Evolutionary conservation across 2,797 vertebrate species (phyloP), one percentile per base, ranked within the genome.

Genomic region (Crenichthys baileyi): DNA sequence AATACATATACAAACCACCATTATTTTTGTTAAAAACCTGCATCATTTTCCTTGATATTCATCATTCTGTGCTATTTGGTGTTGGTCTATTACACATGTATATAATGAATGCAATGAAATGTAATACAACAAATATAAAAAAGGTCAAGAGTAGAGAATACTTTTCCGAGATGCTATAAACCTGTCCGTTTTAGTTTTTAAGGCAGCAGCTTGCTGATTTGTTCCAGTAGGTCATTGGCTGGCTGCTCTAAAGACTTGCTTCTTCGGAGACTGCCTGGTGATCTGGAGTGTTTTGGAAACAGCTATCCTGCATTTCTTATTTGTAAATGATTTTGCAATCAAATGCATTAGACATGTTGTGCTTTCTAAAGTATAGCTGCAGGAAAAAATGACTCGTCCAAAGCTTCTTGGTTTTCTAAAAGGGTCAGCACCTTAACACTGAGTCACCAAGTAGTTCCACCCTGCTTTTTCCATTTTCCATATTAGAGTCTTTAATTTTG

Each of bases 401-500:
- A 58, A 79, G 48, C 65, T 1, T 9, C 51, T 77, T 85, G 77
- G 79, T 75, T 76, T 76, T 77, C 13, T 46, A n/a, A 80, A 44
- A 65, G 70, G 68, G 81, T 79, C 77, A 77, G 82, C 80, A 71
- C 58, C 67, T 70, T 78, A 76, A 76, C 60, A 31, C 75, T 87
- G 92, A 91, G 87, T 93, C 88, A 88, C 85, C 15, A 67, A 31
- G 24, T 70, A 22, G n/a, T 46, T 68, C 77, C 79, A 72, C 65
- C 78, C 76, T 60, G 4, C 75, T 70, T 84, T 72, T 86, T 58
- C 12, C 55, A 74, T 85, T 89, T 91, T 87, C 83, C 90, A 90
- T 71, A 88, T 87, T 89, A 78, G 39, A 80, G 73, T 82, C 75
- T 83, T 88, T 72, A 84, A 89, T 91, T 71, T 86, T 85, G 78